Base-by-base conservation (phyloP, 23 tunicate genomes). In the Halocynthia roretzi region DNA sequence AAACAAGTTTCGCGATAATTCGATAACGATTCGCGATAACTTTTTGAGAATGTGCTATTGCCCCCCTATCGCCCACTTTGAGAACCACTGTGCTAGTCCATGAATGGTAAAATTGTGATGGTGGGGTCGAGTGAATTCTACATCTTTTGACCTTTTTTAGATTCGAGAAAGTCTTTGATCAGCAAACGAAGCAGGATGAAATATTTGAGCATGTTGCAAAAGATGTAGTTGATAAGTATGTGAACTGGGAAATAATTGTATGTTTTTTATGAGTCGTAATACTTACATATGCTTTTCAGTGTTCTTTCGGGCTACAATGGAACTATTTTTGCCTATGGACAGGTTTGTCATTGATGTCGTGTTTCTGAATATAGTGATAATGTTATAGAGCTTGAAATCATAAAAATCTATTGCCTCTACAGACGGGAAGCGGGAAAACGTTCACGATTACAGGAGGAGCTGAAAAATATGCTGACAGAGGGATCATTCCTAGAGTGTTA, bases 371-470 rank as follows among this genome's bases (percentile, higher is more conserved):
- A 31, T 31, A 31, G 44, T 31, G 44, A 31, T 31, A 31, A 31
- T 31, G 44, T 1, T 31, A 1, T 31, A 31, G 44, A 31, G 44
- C 44, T 31, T 1, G 44, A 31, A 31, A 31, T 31, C 44, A 31
- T 31, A 31, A 31, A 31, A 31, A 31, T 31, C 44, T 31, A 31
- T 31, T 31, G 44, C 40, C 72, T 61, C 75, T 61, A 52, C 81
- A 92, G 92, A 96, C 99, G 54, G 99, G 99, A 44, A 89, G 96
- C 76, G 99, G 99, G 0, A 96, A 96, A 79, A 96, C 99, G 17
- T 96, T 89, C 67, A 96, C 99, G 7, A 91, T 96, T 44, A 96
- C 99, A 54, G 99, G 99, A 7, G 99, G 99, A 51, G 94, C 82
- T 5, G 99, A 96, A 60, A 90, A 87, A 76, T 96, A 87, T 74